A percentile compares a stretch with the other conserved stretches of the same genome.
Conservation (phyloP, 2,113 vertebrate species). For the Lathamus discolor region DNA sequence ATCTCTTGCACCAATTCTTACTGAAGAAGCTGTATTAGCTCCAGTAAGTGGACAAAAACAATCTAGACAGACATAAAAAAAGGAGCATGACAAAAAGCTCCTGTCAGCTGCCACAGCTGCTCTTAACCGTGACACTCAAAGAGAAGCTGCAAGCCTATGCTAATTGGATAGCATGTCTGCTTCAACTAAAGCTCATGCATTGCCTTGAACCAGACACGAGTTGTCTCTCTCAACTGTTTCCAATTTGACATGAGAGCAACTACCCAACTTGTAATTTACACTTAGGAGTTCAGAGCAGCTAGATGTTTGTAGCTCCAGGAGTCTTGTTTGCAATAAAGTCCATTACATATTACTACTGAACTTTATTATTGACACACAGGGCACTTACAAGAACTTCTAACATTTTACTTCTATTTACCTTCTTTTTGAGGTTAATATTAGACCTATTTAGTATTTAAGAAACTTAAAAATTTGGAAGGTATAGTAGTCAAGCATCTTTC, state of each 20-base stretch:
- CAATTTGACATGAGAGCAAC: neutral
- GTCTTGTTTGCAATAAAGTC: neutral
- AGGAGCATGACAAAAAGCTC: neutral
- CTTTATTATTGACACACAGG: neutral
- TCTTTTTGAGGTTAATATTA: neutral
- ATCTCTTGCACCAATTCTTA: neutral
- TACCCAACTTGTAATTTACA: neutral
- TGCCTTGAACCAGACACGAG: neutral
- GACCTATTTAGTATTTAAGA: neutral
- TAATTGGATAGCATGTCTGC: neutral
- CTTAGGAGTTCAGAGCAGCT: neutral
- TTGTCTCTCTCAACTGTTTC: neutral
- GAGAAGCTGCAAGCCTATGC: neutral
- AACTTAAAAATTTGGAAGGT: neutral
- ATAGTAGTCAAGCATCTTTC: neutral
- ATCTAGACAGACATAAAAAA: neutral
- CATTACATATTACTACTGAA: neutral
- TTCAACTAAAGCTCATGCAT: neutral
- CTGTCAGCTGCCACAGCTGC: conserved; percentile 15
- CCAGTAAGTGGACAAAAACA: neutral
- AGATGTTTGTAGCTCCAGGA: neutral
- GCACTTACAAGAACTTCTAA: neutral
- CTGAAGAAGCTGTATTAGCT: neutral
- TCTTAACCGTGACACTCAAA: neutral
- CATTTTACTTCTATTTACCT: neutral